Percentiles rank a stretch among this genome's conserved stretches.
Evolutionary conservation across 2,888 invertebrate species (phyloP).

Genomic region (Stenchaetothrips biformis): DNA sequence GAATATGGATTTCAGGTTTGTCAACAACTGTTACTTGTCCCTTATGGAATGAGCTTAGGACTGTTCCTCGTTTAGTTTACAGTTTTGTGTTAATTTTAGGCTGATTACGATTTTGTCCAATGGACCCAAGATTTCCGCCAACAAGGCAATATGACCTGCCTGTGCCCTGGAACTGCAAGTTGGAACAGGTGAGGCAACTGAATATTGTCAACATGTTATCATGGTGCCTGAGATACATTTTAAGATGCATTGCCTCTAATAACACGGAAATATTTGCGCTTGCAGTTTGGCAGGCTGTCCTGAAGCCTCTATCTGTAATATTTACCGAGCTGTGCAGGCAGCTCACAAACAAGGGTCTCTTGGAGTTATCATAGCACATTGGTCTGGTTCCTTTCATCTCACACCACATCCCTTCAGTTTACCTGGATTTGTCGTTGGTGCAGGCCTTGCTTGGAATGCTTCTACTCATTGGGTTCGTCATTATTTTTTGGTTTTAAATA

Average conservation of each 20-base stretch:
- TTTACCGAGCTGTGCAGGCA: conserved; percentile 52
- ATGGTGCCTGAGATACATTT: not conserved
- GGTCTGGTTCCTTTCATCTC: conserved; percentile 56
- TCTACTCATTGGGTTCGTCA: conserved; percentile 46
- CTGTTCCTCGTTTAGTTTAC: conserved; percentile 13
- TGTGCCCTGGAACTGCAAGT: conserved; percentile 56
- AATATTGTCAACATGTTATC: not conserved
- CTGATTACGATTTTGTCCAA: conserved; percentile 52
- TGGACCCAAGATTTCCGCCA: conserved; percentile 50
- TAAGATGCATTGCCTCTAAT: conserved; percentile 23
- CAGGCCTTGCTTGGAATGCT: conserved; percentile 57
- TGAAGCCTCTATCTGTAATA: conserved; percentile 55
- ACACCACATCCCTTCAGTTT: conserved; percentile 56
- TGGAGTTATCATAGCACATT: conserved; percentile 54
- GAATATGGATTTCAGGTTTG: conserved; percentile 57
- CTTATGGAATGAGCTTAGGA: conserved; percentile 12
- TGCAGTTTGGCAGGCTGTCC: conserved; percentile 55
- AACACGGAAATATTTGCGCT: conserved; percentile 26
- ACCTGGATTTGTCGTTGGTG: conserved; percentile 54
- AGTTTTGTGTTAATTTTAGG: conserved; percentile 43
- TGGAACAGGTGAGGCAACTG: conserved; percentile 49
- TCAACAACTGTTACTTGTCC: conserved; percentile 26
- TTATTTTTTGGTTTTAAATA: not conserved
- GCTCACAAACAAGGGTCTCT: conserved; percentile 50
- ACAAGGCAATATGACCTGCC: conserved; percentile 49